Percentiles rank a stretch among this genome's conserved stretches.
These are phyloP conservation scores for Sebastes diploproa DNA, from an alignment of 2,797 vertebrate genomes.

Conservation along the genomic window DNA sequence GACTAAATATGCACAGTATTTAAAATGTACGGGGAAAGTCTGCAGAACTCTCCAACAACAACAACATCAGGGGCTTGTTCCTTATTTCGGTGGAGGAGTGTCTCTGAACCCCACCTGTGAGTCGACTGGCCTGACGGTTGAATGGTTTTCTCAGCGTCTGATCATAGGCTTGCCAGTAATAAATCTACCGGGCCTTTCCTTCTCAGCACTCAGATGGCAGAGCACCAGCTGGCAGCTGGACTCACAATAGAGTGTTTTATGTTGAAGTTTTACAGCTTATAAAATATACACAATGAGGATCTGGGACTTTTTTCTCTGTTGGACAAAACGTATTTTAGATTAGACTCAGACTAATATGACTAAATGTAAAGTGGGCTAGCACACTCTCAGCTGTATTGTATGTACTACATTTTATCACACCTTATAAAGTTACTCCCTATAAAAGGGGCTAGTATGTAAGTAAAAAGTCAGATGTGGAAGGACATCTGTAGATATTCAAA, in stretches of 20 bases:
- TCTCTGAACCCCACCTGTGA: constrained; percentile 34
- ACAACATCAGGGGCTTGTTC: constrained; percentile 23
- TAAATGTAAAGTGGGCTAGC: neutral
- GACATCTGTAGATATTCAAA: neutral
- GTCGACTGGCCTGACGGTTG: constrained; percentile 24
- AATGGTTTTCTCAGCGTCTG: constrained; percentile 30
- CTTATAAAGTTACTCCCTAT: neutral
- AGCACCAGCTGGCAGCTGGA: neutral
- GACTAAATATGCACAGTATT: neutral
- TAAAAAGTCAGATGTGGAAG: neutral
- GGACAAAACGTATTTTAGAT: neutral
- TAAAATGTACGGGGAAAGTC: neutral
- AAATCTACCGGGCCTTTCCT: constrained; percentile 17
- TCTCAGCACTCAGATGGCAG: neutral
- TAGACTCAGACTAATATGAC: neutral
- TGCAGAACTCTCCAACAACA: constrained; percentile 14
- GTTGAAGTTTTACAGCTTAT: neutral
- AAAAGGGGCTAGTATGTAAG: neutral
- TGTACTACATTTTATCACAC: neutral
- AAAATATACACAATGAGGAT: neutral
- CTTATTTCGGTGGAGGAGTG: constrained; percentile 1
- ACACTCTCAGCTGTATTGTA: neutral
- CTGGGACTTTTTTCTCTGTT: neutral
- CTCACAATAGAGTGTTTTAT: neutral
- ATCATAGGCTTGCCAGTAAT: constrained; percentile 40